Percentiles rank a stretch among this genome's conserved stretches.
These are phyloP conservation scores for Catagonus wagneri DNA, from an alignment of 2,113 vertebrate species.

Conservation along the genomic window DNA sequence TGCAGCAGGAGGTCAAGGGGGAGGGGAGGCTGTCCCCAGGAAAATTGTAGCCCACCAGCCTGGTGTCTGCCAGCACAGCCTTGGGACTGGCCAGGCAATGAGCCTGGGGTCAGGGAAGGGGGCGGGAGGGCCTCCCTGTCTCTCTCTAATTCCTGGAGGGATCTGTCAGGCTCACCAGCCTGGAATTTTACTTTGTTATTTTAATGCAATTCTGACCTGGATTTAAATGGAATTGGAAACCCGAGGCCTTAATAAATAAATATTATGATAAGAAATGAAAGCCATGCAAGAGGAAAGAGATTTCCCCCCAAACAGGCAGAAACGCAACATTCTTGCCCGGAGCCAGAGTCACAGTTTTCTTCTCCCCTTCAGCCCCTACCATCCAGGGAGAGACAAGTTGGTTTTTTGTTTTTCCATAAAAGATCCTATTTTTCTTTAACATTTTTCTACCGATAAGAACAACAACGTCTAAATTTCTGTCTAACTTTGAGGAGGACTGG, in stretches of 20 bases:
- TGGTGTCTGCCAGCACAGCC: conserved; percentile 55
- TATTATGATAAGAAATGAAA: conserved; percentile 93
- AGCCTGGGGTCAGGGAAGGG: conserved; percentile 62
- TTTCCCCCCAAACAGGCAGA: conserved; percentile 83
- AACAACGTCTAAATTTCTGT: conserved; percentile 81
- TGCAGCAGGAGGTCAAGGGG: conserved; percentile 72
- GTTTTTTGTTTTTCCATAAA: conserved; percentile 63
- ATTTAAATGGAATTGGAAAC: conserved; percentile 92
- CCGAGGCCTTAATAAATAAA: conserved; percentile 91
- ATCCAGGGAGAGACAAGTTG: conserved; percentile 66
- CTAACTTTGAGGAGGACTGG: conserved; percentile 72
- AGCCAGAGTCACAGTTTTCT: conserved; percentile 81
- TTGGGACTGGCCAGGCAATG: conserved; percentile 27
- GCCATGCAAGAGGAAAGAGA: conserved; percentile 87
- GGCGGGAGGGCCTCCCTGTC: conserved; percentile 79
- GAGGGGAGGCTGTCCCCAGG: conserved; percentile 60
- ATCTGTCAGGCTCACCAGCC: conserved; percentile 88
- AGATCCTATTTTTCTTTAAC: conserved; percentile 80
- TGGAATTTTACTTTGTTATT: conserved; percentile 92
- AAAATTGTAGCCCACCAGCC: conserved; percentile 62
- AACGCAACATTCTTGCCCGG: conserved; percentile 84
- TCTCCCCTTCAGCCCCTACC: conserved; percentile 78
- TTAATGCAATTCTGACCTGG: conserved; percentile 90
- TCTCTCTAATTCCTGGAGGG: conserved; percentile 86
- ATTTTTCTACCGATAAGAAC: conserved; percentile 83